Evolutionary conservation across 2,888 invertebrate species (phyloP).

Genomic region (Tortrix viridana): DNA sequence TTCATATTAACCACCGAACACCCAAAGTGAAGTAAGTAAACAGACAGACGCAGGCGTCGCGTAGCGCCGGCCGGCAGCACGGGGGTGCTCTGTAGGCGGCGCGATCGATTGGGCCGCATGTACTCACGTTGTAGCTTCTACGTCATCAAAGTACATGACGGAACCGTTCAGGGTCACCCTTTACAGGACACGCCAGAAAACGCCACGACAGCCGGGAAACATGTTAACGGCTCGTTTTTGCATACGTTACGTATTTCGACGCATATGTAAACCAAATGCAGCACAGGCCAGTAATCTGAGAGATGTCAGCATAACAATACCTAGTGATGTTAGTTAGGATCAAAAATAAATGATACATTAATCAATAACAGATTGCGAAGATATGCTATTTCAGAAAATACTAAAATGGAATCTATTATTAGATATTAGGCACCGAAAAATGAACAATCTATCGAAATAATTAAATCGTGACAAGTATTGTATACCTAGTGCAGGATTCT

Average conservation of each 20-base stretch:
- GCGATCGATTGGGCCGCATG: conserved; percentile 27
- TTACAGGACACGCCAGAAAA: conserved; percentile 21
- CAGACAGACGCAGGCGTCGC: conserved; percentile 11
- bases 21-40: neutral
- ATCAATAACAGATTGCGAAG: no score
- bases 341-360: no score
- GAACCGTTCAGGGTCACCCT: conserved; percentile 25
- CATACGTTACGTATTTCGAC: neutral
- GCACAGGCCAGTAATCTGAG: neutral
- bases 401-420: no score
- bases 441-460: no score
- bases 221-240: conserved; percentile 6
- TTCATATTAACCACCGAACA: neutral
- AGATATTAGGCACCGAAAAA: no score
- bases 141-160: conserved; percentile 4
- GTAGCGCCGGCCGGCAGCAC: conserved; percentile 3
- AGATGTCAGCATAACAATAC: no score
- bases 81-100: conserved; percentile 24
- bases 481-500: no score
- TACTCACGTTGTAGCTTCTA: neutral
- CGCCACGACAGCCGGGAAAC: conserved; percentile 5
- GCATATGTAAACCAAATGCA: neutral
- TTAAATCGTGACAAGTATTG: no score
- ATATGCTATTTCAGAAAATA: no score
- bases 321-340: no score